Conservation (phyloP, 2,888 invertebrate genomes). For the Aphodius granarius region DNA sequence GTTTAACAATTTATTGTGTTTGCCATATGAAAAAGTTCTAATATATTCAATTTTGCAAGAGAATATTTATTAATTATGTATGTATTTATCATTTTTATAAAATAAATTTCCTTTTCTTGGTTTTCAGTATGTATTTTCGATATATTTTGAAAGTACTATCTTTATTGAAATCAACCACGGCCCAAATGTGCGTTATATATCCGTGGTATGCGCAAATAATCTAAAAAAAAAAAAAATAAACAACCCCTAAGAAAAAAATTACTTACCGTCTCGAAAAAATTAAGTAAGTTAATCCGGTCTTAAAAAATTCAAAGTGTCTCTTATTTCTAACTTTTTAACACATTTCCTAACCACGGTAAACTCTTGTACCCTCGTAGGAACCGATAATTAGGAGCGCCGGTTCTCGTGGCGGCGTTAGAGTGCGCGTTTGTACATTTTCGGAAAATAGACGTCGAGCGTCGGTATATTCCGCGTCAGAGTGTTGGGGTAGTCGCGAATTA, state of each 20-base stretch:
- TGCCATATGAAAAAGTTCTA: no score
- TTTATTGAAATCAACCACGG: not conserved
- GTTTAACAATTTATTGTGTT: no score
- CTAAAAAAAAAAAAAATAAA: not conserved
- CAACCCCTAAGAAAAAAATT: no score
- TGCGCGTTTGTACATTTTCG: conserved; percentile 7
- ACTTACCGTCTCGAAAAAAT: conserved; percentile 1
- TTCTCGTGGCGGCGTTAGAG: not conserved
- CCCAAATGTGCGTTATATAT: not conserved
- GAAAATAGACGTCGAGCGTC: not conserved
- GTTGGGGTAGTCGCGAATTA: not conserved
- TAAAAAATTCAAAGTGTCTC: not conserved
- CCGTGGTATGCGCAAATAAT: not conserved
- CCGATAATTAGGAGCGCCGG: not conserved
- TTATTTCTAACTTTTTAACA: not conserved
- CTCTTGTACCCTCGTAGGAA: not conserved
- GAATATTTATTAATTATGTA: no score
- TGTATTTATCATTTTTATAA: no score
- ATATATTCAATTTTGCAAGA: no score
- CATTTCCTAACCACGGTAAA: not conserved
- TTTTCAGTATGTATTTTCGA: no score
- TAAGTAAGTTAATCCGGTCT: not conserved
- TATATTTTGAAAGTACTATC: no score
- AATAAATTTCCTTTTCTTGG: no score
- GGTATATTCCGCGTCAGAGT: not conserved